phyloP scores from a whole-genome alignment of 2,888 invertebrate species.

The Tolmerus cingulatus region DNA sequence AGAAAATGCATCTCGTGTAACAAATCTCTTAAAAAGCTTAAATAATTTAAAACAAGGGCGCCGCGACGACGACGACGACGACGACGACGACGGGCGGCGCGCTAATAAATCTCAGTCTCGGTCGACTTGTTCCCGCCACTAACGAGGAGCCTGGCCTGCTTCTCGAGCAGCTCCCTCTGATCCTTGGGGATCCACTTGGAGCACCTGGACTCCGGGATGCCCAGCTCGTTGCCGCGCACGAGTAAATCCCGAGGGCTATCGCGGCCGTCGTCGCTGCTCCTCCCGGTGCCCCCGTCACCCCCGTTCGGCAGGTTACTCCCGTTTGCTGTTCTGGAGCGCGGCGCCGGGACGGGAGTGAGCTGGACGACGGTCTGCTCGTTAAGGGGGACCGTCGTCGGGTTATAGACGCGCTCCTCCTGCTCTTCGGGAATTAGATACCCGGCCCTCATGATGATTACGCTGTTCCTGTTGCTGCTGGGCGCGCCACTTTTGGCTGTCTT shows the following conservation, averaged over 20 bases:
- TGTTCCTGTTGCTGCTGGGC: slow-evolving; percentile 43
- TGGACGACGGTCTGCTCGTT: slow-evolving; percentile 48
- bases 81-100: not conserved
- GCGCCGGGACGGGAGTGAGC: slow-evolving; percentile 13
- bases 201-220: slow-evolving; percentile 61
- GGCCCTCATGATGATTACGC: slow-evolving; percentile 45
- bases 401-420: slow-evolving; percentile 58
- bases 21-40: slow-evolving; percentile 28
- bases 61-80: not conserved
- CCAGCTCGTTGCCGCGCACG: slow-evolving; percentile 58
- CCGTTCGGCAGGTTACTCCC: slow-evolving; percentile 25
- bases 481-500: slow-evolving; percentile 5
- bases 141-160: slow-evolving; percentile 56
- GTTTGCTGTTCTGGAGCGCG: slow-evolving; percentile 21
- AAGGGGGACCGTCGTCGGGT: slow-evolving; percentile 59
- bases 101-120: slow-evolving; percentile 49
- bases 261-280: not conserved
- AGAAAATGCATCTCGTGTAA: slow-evolving; percentile 27
- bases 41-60: not conserved
- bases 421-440: not conserved
- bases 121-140: slow-evolving; percentile 42
- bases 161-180: slow-evolving; percentile 61
- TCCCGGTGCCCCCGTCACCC: slow-evolving; percentile 50
- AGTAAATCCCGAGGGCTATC: slow-evolving; percentile 53
- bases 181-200: slow-evolving; percentile 62